A percentile compares a stretch with the other conserved stretches of the same genome.
Conservation (phyloP, 2,797 vertebrate species). For the Catharus ustulatus region DNA sequence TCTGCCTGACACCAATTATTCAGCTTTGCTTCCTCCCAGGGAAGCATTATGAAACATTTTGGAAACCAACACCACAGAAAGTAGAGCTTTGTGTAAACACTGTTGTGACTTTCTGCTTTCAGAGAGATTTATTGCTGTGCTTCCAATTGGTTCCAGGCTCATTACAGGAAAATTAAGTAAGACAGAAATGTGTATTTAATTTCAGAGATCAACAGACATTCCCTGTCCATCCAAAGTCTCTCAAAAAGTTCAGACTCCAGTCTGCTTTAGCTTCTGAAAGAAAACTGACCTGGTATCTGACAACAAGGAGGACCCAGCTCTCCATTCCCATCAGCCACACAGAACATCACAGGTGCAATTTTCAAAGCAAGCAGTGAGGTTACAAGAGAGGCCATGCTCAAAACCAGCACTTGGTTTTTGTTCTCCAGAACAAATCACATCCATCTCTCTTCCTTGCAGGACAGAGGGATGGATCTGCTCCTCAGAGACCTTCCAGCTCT, state of each 20-base stretch:
- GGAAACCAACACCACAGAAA: neutral
- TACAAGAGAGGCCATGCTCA: neutral
- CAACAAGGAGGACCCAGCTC: neutral
- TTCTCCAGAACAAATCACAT: neutral
- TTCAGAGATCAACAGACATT: neutral
- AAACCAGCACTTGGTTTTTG: neutral
- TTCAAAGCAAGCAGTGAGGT: neutral
- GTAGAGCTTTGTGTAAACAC: neutral
- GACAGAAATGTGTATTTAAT: neutral
- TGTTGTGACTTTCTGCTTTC: neutral
- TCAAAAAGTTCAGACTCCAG: neutral
- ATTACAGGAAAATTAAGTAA: neutral
- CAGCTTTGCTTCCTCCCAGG: neutral
- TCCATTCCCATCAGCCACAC: neutral
- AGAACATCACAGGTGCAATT: neutral
- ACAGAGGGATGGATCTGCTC: neutral
- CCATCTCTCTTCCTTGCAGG: neutral
- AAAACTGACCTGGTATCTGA: neutral
- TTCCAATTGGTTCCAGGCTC: neutral
- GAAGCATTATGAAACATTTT: neutral
- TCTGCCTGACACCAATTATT: neutral
- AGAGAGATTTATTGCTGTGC: neutral
- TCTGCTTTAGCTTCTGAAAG: neutral
- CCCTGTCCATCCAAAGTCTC: neutral
- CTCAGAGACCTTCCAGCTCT: neutral